These are phyloP conservation scores for Gymnocheta viridis DNA, from an alignment of 2,888 invertebrate genomes.

Conservation along the genomic window DNA sequence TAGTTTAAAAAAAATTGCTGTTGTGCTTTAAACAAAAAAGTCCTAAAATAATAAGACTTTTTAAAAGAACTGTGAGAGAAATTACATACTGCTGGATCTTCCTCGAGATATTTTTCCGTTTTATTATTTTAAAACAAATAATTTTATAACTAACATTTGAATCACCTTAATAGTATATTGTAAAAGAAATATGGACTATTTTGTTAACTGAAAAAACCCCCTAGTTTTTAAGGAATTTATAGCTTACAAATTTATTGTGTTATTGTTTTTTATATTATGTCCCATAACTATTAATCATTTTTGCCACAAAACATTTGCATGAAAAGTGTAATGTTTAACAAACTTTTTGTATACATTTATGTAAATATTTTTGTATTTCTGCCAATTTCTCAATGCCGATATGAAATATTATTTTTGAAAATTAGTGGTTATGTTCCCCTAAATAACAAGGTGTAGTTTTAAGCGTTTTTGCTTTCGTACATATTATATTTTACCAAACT, in stretches of 20 bases:
- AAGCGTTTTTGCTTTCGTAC: neutral
- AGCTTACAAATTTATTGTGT: neutral
- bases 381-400: conserved; percentile 18
- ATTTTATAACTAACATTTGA: too few relatives aligned
- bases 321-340: conserved; percentile 9
- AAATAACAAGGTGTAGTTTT: conserved; percentile 18
- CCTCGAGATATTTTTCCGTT: too few relatives aligned
- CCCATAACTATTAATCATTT: conserved; percentile 27
- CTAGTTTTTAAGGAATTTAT: neutral
- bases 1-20: too few relatives aligned
- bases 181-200: neutral
- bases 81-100: too few relatives aligned
- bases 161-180: neutral
- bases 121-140: too few relatives aligned
- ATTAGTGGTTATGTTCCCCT: conserved; percentile 22
- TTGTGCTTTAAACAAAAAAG: too few relatives aligned
- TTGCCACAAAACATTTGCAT: neutral
- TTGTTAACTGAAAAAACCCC: too few relatives aligned
- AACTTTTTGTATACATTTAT: conserved; percentile 1
- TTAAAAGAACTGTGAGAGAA: too few relatives aligned
- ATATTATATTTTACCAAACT: neutral
- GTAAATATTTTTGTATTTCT: neutral
- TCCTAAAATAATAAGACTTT: too few relatives aligned
- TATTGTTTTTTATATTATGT: neutral
- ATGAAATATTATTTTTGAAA: conserved; percentile 54